Evolutionary conservation across 92 coral and sea anemone species (phyloP).

Genomic region (Pocillopora grandis): DNA sequence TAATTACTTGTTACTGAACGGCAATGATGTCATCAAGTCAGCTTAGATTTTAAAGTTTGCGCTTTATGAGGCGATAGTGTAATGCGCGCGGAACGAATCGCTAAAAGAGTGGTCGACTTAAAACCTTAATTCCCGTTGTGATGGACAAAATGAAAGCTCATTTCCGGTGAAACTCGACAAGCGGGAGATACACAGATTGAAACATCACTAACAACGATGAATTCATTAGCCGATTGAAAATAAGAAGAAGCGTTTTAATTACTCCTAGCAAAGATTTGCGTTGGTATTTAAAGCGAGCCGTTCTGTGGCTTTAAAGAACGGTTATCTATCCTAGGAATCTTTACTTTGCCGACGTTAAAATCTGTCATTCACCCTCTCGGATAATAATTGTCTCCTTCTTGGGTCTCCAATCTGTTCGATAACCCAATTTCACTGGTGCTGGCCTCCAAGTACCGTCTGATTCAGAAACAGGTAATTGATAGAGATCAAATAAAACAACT

Average conservation of each 20-base stretch:
- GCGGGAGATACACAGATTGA: conserved; percentile 18
- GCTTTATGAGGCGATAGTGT: not conserved
- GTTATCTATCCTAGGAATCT: not conserved
- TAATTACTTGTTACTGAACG: conserved; percentile 25
- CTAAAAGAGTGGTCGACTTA: conserved; percentile 1
- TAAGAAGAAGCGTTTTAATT: not conserved
- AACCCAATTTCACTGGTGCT: conserved; percentile 18
- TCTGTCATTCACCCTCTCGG: conserved; percentile 37
- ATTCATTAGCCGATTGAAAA: not conserved
- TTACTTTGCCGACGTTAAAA: conserved; percentile 9
- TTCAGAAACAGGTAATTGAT: conserved; percentile 5
- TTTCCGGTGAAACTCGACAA: conserved; percentile 40
- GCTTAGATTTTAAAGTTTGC: conserved; percentile 10
- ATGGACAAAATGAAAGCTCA: conserved; percentile 46
- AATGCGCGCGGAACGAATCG: not conserved
- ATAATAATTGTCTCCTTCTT: conserved; percentile 47
- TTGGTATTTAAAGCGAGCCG: no score
- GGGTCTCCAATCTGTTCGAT: conserved; percentile 21
- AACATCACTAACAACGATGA: conserved; percentile 15
- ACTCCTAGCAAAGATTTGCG: not conserved
- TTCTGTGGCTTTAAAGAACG: conserved; percentile 11
- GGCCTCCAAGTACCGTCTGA: not conserved
- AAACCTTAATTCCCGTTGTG: conserved; percentile 38
- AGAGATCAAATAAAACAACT: conserved; percentile 6
- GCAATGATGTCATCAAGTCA: conserved; percentile 15